Conservation (phyloP, 2,113 vertebrate species). For the Mungos mungo region DNA sequence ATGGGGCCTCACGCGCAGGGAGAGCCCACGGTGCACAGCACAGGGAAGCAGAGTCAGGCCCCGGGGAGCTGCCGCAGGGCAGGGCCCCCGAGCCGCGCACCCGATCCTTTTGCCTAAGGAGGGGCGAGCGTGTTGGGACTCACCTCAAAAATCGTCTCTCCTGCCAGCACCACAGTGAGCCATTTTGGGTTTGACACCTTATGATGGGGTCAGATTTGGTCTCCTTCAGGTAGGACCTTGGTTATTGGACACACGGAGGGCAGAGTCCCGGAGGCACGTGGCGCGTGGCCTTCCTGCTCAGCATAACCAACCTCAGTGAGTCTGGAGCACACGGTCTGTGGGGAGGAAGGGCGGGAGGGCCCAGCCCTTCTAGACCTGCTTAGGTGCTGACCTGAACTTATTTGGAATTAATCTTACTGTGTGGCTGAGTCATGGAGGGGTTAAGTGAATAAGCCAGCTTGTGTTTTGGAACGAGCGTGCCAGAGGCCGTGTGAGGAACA, state of each 20-base stretch:
- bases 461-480: no score
- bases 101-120: no score
- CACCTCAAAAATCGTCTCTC: neutral
- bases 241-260: no score
- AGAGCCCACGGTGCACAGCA: neutral
- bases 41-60: neutral
- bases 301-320: no score
- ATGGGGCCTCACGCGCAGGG: neutral
- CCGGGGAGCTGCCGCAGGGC: fast-evolving
- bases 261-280: no score
- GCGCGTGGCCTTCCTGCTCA: neutral
- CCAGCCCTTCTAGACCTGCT: no score
- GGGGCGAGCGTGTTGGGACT: neutral
- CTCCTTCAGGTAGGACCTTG: neutral
- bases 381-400: neutral
- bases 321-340: neutral
- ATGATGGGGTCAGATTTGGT: no score
- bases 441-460: neutral
- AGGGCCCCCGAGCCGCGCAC: neutral
- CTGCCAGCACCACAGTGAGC: neutral
- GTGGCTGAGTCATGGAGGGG: neutral
- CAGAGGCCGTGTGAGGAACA: neutral
- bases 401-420: neutral
- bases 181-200: no score
- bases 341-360: neutral